Base-by-base conservation (phyloP, 1,140 invertebrate species). In the Dreissena polymorpha region DNA sequence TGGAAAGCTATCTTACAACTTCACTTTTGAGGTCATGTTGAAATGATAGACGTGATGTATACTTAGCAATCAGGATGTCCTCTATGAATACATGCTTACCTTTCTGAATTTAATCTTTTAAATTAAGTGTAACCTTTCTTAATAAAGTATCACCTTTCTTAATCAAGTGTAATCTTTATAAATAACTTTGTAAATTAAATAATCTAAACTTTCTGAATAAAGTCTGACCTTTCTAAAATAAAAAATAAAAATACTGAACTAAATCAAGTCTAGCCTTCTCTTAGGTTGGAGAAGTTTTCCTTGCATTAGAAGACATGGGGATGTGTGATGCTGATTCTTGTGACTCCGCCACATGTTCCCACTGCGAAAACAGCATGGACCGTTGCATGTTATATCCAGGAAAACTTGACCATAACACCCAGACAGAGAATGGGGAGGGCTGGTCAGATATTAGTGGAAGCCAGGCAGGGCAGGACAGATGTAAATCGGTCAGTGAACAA, bases 321-420 rank as follows among this genome's bases (percentile, higher is more conserved):
- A 72, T 68, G 3, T 81, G 78, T 60, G 55, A 55, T 8, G 78
- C 69, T 18, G 78, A 81, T 16, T 81, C 78, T 13, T 81, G 78
- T 65, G 78, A 81, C 53, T 81, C 78, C 7, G 69, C 78, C 8
- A 81, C 69, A 25, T 81, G 78, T 81, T 81, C 78, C 57, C 69
- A 70, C 16, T 81, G 78, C 50, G 78, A 81, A 29, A 39, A 51
- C 8, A 68, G 57, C n/a, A 81, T 81, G 78, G 78, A 81, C 39
- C 68, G 78, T 0, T n/a, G 21, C 57, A 60, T 60, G 57, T 60
- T 12, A n/a, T 6, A n/a, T 12, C 57, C 57, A 5, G 57, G 39
- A 39, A 39, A n/a, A n/a, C n/a, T n/a, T n/a, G n/a, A n/a, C n/a
- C n/a, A n/a, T n/a, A n/a, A 39, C 39, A 39, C 39, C 3, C 39